These are phyloP conservation scores for Anarrhichthys ocellatus DNA, from an alignment of 2,113 vertebrate genomes.

Conservation along the genomic window DNA sequence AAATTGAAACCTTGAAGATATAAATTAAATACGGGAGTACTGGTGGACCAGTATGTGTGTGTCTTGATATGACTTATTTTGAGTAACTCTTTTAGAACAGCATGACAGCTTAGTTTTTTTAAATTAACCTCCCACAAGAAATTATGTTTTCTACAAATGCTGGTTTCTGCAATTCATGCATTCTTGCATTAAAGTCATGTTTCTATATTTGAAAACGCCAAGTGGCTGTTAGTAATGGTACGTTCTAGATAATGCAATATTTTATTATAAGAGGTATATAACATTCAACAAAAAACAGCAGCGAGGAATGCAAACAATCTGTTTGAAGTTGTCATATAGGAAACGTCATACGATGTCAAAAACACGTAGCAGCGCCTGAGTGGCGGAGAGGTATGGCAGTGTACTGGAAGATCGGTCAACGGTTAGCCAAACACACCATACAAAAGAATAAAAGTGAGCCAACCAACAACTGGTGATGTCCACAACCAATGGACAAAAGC, in stretches of 20 bases:
- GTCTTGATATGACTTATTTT: constrained; percentile 39
- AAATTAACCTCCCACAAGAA: constrained; percentile 26
- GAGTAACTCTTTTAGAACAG: constrained; percentile 20
- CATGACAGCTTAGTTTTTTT: constrained; percentile 1
- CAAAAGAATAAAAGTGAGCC: background rate
- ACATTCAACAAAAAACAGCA: background rate
- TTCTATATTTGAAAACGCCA: background rate
- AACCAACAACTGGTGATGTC: background rate
- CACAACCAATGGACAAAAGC: background rate
- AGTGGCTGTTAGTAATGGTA: background rate
- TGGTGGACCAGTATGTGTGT: constrained; percentile 11
- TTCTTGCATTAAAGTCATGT: background rate
- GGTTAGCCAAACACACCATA: background rate
- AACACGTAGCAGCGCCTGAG: background rate
- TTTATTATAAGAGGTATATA: background rate
- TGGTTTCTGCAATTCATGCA: background rate
- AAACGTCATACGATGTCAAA: background rate
- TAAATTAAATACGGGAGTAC: constrained; percentile 14
- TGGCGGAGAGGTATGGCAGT: background rate
- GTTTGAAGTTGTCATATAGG: background rate
- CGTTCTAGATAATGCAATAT: background rate
- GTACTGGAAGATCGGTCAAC: too few relatives aligned
- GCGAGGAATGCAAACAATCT: background rate
- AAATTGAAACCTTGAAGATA: constrained; percentile 24
- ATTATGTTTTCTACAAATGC: background rate